phyloP scores from a whole-genome alignment of 2,797 vertebrate genomes.

The Telmatherina bonti region DNA sequence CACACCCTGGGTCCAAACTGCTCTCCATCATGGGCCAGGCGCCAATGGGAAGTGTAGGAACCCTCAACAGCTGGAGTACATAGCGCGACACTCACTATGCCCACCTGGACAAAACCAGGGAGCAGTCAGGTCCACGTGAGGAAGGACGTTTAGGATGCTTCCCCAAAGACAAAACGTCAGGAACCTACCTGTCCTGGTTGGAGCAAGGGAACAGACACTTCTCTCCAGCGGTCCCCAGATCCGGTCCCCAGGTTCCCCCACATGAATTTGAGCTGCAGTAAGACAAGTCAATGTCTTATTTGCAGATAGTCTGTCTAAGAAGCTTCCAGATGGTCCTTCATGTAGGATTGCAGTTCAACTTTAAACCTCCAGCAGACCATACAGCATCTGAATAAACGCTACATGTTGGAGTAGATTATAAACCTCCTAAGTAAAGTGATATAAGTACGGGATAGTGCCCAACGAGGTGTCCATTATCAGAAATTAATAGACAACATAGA shows the following conservation, averaged over 20 bases:
- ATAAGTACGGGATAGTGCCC: no score
- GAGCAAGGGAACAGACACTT: constrained; percentile 91
- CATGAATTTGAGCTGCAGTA: constrained; percentile 93
- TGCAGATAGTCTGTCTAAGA: no score
- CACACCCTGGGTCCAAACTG: constrained; percentile 96
- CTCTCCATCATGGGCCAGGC: constrained; percentile 91
- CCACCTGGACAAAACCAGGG: constrained; percentile 73
- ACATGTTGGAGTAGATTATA: no score
- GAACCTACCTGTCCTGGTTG: constrained; percentile 86
- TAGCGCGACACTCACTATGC: constrained; percentile 93
- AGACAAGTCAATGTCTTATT: neutral
- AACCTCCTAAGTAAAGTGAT: no score
- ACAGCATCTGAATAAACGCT: no score
- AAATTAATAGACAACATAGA: no score
- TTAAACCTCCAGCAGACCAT: no score
- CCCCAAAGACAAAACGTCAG: neutral
- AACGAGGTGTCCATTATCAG: no score
- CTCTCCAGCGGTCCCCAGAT: constrained; percentile 87
- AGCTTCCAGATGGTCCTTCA: no score
- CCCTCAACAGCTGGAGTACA: constrained; percentile 91
- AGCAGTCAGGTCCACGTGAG: neutral
- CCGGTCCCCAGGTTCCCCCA: constrained; percentile 96
- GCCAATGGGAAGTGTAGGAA: constrained; percentile 97
- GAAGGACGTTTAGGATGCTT: neutral
- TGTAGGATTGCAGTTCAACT: no score